Conservation (phyloP, 2,888 invertebrate species). For the Lithosia quadra region DNA sequence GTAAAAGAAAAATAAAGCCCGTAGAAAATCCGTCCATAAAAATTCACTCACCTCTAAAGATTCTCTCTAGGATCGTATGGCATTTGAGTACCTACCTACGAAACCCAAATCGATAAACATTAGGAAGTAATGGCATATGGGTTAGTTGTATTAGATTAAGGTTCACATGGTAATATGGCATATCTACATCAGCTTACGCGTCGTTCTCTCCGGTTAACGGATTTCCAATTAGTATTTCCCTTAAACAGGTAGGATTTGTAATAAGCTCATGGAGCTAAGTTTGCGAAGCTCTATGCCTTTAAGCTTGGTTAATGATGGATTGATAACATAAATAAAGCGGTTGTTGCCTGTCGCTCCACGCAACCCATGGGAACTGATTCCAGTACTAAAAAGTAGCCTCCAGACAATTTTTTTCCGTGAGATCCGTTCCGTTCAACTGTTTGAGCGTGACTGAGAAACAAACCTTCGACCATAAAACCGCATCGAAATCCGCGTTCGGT, state of each 20-base stretch:
- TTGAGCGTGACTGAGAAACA: too few relatives aligned
- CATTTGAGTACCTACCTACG: background rate
- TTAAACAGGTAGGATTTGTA: background rate
- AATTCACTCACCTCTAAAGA: background rate
- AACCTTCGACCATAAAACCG: too few relatives aligned
- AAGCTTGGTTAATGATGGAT: background rate
- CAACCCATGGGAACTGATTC: too few relatives aligned
- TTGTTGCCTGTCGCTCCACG: too few relatives aligned
- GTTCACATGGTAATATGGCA: background rate
- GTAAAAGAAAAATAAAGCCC: background rate
- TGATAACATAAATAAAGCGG: too few relatives aligned
- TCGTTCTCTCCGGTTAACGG: background rate
- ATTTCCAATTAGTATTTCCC: constrained; percentile 6
- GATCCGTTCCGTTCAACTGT: too few relatives aligned
- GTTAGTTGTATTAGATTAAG: background rate
- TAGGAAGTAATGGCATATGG: background rate
- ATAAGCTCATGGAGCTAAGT: background rate
- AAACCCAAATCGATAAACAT: background rate
- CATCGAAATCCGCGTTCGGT: too few relatives aligned
- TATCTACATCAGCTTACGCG: background rate
- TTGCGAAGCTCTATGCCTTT: too few relatives aligned
- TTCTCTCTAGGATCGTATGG: background rate
- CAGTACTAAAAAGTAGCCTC: too few relatives aligned
- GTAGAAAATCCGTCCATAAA: background rate
- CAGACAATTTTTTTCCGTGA: too few relatives aligned